Evolutionary conservation across 2,113 vertebrate genomes (phyloP), one percentile per base, ranked within the genome.

Genomic region (Casuarius casuarius): DNA sequence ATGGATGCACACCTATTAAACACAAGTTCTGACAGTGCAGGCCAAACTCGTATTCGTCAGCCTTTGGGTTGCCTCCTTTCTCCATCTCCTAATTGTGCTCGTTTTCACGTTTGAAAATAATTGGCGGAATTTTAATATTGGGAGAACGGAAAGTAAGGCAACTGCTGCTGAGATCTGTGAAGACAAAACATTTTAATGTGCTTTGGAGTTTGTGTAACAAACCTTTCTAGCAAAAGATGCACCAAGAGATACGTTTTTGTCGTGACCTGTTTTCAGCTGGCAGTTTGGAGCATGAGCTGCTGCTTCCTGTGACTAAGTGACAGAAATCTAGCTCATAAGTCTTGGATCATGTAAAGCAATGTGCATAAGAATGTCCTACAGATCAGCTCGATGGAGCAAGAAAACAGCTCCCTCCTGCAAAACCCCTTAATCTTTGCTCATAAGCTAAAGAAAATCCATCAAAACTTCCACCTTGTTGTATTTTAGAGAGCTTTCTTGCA

Each of bases 31-130:
- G 87, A 87, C 95, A 95, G 91, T 0, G 0, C 2, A 31, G 93
- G 90, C 76, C 63, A 73, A 77, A 70, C 71, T 79, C 1, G 0
- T 35, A 1, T 84, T 74, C 87, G 91, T 89, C 68, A 78, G 90
- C 59, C 71, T 42, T 79, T 38, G 49, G 84, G 79, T 91, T 94
- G 35, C 72, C 46, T 95, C 40, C 59, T 94, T 76, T 90, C 89
- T 84, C 81, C 28, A 91, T 54, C 74, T 72, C 48, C 68, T 95
- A 96, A 95, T 83, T 80, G 81, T 87, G 31, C 49, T 94, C 19
- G 74, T 92, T 87, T 91, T 87, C 78, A 59, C 72, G 19, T 74
- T 94, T 75, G 58, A 89, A 92, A 75, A 58, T 88, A 96, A 94
- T 91, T 87, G 84, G 74, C 28, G 70, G 78, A n/a, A 18, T 75